These are phyloP conservation scores for Periophthalmus modestus DNA, from an alignment of 2,113 vertebrate species.

Conservation along the genomic window DNA sequence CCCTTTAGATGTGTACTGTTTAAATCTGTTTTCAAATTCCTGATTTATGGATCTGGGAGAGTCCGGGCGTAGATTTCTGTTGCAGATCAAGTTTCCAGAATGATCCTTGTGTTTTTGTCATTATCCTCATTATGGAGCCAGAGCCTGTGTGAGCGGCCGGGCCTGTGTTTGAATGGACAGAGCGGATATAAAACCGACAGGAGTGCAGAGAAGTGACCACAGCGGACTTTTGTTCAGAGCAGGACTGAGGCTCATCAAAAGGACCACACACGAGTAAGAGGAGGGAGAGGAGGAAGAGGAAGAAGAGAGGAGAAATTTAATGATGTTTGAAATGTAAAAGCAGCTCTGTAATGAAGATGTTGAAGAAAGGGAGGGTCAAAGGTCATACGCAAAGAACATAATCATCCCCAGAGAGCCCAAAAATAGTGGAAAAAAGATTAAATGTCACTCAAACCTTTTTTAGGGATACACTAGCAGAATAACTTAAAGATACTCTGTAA, in stretches of 20 bases:
- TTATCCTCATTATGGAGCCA: not conserved
- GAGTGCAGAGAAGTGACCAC: constrained; percentile 32
- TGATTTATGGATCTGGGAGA: not conserved
- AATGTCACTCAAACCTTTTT: no score
- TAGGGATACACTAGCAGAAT: no score
- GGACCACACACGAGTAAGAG: constrained; percentile 54
- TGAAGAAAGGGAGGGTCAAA: not conserved
- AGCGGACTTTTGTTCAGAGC: not conserved
- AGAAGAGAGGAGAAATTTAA: constrained; percentile 33
- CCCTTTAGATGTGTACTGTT: not conserved
- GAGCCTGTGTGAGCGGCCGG: not conserved
- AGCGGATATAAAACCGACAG: not conserved
- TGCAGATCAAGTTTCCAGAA: not conserved
- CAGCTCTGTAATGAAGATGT: no score
- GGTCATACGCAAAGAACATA: no score
- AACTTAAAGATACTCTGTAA: no score
- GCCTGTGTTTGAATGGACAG: not conserved
- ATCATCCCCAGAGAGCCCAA: no score
- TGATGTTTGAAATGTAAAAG: constrained; percentile 30
- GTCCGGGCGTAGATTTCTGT: not conserved
- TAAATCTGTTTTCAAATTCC: not conserved
- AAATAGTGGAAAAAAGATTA: no score
- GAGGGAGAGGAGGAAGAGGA: constrained; percentile 20
- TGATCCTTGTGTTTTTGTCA: not conserved
- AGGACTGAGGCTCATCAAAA: constrained; percentile 26